These are phyloP conservation scores for Pampusana beccarii DNA, from an alignment of 2,113 vertebrate genomes.

Conservation along the genomic window DNA sequence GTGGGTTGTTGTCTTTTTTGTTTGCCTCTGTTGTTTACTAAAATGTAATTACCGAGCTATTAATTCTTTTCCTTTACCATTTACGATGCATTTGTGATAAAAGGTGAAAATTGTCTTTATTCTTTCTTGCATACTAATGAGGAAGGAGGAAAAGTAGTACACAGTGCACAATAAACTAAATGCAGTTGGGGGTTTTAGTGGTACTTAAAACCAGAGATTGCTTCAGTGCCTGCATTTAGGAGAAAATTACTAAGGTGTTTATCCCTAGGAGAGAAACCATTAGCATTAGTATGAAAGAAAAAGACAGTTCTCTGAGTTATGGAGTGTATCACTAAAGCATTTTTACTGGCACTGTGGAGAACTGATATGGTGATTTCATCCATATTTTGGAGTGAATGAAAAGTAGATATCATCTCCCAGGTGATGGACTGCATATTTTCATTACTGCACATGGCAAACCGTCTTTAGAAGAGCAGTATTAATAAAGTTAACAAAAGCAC, in stretches of 20 bases:
- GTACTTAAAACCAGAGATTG: slow-evolving; percentile 39
- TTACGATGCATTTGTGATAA: slow-evolving; percentile 50
- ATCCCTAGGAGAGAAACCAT: slow-evolving; percentile 27
- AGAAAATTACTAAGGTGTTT: slow-evolving; percentile 58
- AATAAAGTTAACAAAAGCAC: slow-evolving; percentile 30
- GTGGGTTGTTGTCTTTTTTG: not conserved
- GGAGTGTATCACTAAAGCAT: not conserved
- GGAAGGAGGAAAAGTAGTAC: not conserved
- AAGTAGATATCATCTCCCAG: not conserved
- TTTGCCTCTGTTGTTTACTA: slow-evolving; percentile 40
- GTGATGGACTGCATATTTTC: not conserved
- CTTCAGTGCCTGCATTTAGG: slow-evolving; percentile 42
- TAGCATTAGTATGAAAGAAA: slow-evolving; percentile 42
- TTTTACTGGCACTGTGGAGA: not conserved
- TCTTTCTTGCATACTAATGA: slow-evolving; percentile 30
- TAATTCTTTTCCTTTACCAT: slow-evolving; percentile 36
- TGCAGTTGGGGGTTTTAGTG: not conserved
- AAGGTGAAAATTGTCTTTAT: slow-evolving; percentile 37
- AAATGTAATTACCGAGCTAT: slow-evolving; percentile 33
- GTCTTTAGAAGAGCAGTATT: not conserved
- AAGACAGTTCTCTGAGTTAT: not conserved
- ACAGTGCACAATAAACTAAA: not conserved
- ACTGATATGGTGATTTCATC: not conserved
- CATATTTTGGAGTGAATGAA: not conserved
- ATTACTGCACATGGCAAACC: not conserved